A percentile compares a stretch with the other conserved stretches of the same genome.
phyloP scores from a whole-genome alignment of 2,888 invertebrate genomes.

The Tyria jacobaeae region DNA sequence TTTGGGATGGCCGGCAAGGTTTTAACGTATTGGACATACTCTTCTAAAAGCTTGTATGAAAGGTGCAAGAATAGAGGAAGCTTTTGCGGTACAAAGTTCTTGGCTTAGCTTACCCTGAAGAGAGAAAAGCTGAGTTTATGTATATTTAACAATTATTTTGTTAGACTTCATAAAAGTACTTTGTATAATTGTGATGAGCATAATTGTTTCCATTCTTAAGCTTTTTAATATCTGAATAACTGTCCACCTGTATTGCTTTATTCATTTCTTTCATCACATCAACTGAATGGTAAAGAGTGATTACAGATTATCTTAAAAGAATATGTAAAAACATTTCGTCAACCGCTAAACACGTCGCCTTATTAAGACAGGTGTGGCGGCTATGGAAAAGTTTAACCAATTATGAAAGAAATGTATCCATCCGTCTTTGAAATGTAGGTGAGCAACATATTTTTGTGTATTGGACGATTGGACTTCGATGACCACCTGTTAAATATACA shows the following conservation, averaged over 20 bases:
- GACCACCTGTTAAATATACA: neutral
- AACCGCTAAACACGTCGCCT: neutral
- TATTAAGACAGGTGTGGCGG: neutral
- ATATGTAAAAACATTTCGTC: neutral
- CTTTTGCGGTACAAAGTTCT: no score
- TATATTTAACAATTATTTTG: neutral
- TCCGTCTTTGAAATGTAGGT: neutral
- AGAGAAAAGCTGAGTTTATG: neutral
- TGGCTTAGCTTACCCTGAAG: no score
- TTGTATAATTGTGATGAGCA: neutral
- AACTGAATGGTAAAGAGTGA: no score
- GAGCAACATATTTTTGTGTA: neutral
- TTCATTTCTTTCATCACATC: no score
- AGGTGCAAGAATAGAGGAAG: no score
- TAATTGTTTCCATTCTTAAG: no score
- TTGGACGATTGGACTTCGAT: neutral
- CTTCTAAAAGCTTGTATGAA: no score
- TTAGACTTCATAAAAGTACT: neutral
- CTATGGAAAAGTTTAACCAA: conserved; percentile 1
- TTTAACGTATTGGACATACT: no score
- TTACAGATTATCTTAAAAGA: neutral
- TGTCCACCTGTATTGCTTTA: no score
- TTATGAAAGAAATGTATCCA: neutral
- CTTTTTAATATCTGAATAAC: no score
- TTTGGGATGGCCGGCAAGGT: no score